Base-by-base conservation (phyloP, 1,140 invertebrate genomes). In the Drosophila trapezifrons region DNA sequence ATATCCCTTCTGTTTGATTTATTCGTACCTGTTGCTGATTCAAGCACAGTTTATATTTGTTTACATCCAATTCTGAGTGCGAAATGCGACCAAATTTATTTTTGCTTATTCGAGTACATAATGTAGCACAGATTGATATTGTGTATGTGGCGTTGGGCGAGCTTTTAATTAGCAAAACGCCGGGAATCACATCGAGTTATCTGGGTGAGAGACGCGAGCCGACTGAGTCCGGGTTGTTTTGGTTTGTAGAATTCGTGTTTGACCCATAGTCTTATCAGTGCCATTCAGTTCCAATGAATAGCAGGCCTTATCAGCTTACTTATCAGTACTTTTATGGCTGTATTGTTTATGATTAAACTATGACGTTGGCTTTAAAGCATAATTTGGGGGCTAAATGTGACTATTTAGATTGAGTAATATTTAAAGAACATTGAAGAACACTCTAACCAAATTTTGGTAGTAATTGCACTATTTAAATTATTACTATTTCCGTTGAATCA, bases 161-260 rank as follows among this genome's bases (percentile, higher is more conserved):
- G 35, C 51, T 42, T 57, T 70, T 37, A 35, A 71, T 70, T 49
- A 71, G 67, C 43, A 40, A 69, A 37, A 43, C 8, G 13, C 45
- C 25, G 35, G 27, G 29, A 40, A 27, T 20, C 56, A 60, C 56
- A 47, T 43, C 25, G 32, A 56, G 66, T 66, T 70, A 54, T 55
- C 64, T 38, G 63, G 22, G 12, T 17, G 40, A 46, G 51, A 71
- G 51, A 47, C 65, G 66, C 65, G 25, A 71, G 5, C 2, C 67
- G 40, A 71, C 65, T 71, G 51, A 38, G 7, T 25, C 27, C 22
- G 29, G 42, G 42, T 38, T 66, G 42, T 40, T 71, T 71, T 40
- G 12, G 65, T 22, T 71, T 70, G 35, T 47, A 40, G 22, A 47
- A 47, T 57, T 71, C 35, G 20, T 70, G 35, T 58, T 71, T 70